These are phyloP conservation scores for Doryteuthis pealeii DNA, from an alignment of 1,140 invertebrate species.

Conservation along the genomic window DNA sequence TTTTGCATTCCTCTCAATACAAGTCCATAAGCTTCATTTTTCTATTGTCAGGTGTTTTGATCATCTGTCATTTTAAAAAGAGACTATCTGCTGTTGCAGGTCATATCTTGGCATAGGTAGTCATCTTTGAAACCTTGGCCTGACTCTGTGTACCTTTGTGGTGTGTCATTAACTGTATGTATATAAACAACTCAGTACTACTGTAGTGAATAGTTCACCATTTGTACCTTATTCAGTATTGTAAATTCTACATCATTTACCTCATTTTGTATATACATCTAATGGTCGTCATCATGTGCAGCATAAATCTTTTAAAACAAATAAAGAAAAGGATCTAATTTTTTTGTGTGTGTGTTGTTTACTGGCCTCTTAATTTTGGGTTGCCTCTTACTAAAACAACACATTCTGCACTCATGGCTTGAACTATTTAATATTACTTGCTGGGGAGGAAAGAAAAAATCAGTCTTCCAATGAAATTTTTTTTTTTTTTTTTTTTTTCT, in stretches of 20 bases:
- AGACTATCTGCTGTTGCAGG: conserved; percentile 15
- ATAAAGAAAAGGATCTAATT: conserved; percentile 15
- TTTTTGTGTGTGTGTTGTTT: conserved; percentile 17
- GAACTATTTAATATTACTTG: background rate
- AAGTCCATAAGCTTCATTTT: conserved; percentile 16
- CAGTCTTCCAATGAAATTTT: too few relatives aligned
- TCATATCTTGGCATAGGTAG: conserved; percentile 14
- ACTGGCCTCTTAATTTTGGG: conserved; percentile 2
- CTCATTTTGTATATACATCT: conserved; percentile 17
- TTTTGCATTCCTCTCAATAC: conserved; percentile 16
- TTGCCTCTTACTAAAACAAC: conserved; percentile 13
- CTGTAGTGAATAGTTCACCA: conserved; percentile 12
- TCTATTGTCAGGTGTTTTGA: conserved; percentile 7
- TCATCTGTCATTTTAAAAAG: conserved; percentile 14
- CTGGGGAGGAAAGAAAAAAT: too few relatives aligned
- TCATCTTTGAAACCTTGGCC: conserved; percentile 15
- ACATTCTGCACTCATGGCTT: conserved; percentile 13
- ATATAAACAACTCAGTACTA: conserved; percentile 10
- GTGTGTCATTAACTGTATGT: conserved; percentile 15
- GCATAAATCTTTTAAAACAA: conserved; percentile 16
- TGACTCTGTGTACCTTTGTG: conserved; percentile 15
- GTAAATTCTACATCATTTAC: conserved; percentile 16
- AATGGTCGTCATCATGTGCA: conserved; percentile 15
- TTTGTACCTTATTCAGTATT: conserved; percentile 17
- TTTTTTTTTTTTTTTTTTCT: too few relatives aligned